Evolutionary conservation across 2,113 vertebrate species (phyloP).

Genomic region (Leucopsar rothschildi): DNA sequence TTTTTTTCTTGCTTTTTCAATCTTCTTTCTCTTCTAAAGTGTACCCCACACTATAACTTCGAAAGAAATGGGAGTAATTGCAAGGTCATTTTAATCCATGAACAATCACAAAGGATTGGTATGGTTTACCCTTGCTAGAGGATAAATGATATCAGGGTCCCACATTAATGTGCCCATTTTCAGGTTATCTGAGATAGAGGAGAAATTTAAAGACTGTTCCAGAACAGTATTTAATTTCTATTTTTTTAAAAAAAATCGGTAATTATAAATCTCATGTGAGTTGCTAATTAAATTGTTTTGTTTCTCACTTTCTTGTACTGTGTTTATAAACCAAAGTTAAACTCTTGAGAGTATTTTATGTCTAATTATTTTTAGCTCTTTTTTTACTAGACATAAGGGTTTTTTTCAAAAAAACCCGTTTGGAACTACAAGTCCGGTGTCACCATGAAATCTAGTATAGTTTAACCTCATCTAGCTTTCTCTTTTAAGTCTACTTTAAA

Average conservation of each 20-base stretch:
- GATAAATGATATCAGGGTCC: not conserved
- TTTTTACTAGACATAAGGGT: not conserved
- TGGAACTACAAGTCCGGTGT: not conserved
- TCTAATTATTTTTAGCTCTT: slow-evolving; percentile 22
- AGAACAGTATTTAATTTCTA: not conserved
- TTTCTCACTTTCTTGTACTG: not conserved
- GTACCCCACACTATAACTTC: not conserved
- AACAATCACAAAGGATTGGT: not conserved
- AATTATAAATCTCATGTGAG: not conserved
- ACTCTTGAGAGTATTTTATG: not conserved
- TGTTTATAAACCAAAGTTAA: slow-evolving; percentile 42
- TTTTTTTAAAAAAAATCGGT: not conserved
- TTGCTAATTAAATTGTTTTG: slow-evolving; percentile 4
- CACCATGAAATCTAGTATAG: not conserved
- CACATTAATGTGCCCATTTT: not conserved
- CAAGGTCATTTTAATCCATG: not conserved
- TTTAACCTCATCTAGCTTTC: not conserved
- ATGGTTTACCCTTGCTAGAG: not conserved
- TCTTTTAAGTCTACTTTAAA: not conserved
- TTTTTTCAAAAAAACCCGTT: not conserved
- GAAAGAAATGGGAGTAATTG: not conserved
- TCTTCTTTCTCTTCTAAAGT: not conserved
- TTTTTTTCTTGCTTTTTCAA: not conserved
- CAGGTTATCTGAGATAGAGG: not conserved
- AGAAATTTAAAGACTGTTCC: not conserved